Base-by-base conservation (phyloP, 1,140 invertebrate species). In the Rhagoletis zephyria region DNA sequence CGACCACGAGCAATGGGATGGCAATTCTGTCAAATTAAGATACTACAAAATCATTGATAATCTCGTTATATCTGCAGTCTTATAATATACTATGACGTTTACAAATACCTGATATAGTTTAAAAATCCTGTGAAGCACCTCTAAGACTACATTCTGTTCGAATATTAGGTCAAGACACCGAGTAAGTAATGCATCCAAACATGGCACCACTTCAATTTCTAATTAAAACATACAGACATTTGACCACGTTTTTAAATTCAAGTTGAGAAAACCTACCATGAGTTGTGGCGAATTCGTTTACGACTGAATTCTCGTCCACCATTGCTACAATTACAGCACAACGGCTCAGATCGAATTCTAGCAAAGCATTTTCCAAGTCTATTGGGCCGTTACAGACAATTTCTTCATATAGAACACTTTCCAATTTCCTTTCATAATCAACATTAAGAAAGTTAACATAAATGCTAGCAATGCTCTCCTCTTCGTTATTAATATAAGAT, bases 101-200 rank as follows among this genome's bases (percentile, higher is more conserved):
- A 56, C 2, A 56, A 56, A 74, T 81, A 81, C 74, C 74, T 19
- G 40, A 30, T 48, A 14, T 81, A 81, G 48, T 56, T 70, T 51
- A 65, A 6, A 59, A 77, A 87, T 14, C 2, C 45, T 74, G 9
- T 77, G 1, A 16, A 74, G 77, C 10, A 74, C 9, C 9, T 60
- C 56, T 1, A 14, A 87, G 6, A 87, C 30, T 5, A 45, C 51
- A n/a, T 61, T 12, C 16, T 59, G 51, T 60, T 87, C 40, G 48
- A 86, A 88, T 45, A 88, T 88, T 81, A 70, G 30, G 5, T 19
- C 19, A 19, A 86, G 9, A 77, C 87, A 86, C 19, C 48, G 30
- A 12, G 64, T 88, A 19, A 88, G 42, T 16, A 86, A n/a, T n/a
- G 87, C 42, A 3, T 85, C 88, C 30, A 88, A 63, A 77, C 87